Base-by-base conservation (phyloP, 2,113 vertebrate species). In the Indicator maculatus region DNA sequence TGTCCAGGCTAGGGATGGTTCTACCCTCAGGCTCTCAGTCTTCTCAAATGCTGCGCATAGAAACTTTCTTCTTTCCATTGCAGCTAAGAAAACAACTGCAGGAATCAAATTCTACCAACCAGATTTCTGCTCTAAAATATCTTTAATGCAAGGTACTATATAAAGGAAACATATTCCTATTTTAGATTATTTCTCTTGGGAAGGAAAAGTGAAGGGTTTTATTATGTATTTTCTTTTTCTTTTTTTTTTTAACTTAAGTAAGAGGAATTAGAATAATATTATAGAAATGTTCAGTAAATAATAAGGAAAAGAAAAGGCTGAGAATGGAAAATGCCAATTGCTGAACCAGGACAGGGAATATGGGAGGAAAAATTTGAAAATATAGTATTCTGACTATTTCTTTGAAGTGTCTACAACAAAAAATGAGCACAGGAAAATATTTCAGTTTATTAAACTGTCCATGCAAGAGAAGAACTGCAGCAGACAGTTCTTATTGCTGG, bases 371-470 rank as follows among this genome's bases (percentile, higher is more conserved):
- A 95, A 47, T 30, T 30, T 74, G 53, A 33, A 84, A 92, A 59
- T 82, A 78, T 58, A 69, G 36, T 59, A 41, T 63, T 87, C 73
- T 83, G 50, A 75, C 26, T 90, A 26, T 81, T 90, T 94, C 76
- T 95, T 92, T 92, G 69, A 95, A 89, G 39, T 76, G 86, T 90
- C 77, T 89, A 3, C 63, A 89, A 92, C 73, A 93, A 76, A 69
- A 66, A 86, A 92, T 41, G 67, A 92, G 65, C 0, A 2, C 71
- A 79, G 70, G 73, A 94, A 89, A 93, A 70, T 87, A 83, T 89
- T 93, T 84, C 36, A 47, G 50, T 61, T 79, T 80, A 89, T 92
- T 76, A 87, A 93, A 82, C 66, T 52, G 70, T 12, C 39, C 39
- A 9, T 41, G n/a, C 59, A 95, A 89, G 60, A 63, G 92, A 88